phyloP scores from a whole-genome alignment of 2,888 invertebrate species.

The Zele albiditarsus region DNA sequence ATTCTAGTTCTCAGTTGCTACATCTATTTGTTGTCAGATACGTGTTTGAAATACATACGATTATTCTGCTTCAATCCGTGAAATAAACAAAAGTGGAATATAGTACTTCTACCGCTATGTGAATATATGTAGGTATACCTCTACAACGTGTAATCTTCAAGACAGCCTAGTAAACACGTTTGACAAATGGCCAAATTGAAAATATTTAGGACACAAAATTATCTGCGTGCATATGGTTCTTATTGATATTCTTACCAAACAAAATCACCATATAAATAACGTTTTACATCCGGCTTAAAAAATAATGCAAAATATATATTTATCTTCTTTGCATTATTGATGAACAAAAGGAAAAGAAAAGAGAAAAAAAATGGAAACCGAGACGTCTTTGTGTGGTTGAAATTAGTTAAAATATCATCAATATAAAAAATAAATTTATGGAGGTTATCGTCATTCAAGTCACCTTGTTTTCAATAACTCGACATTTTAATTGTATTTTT shows the following conservation, averaged over 20 bases:
- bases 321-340: not conserved
- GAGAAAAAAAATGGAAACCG: not conserved
- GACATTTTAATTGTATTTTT: slow-evolving; percentile 10
- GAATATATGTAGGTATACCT: not conserved
- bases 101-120: not conserved
- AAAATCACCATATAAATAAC: slow-evolving; percentile 22
- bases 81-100: not conserved
- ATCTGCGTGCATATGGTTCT: slow-evolving; percentile 4
- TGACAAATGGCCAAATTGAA: slow-evolving; percentile 14
- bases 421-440: not conserved
- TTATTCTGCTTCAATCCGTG: not conserved
- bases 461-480: slow-evolving; percentile 36
- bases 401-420: not conserved
- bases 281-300: slow-evolving; percentile 22
- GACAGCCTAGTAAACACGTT: slow-evolving; percentile 33
- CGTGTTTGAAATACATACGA: slow-evolving; percentile 14
- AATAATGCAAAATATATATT: not conserved
- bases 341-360: not conserved
- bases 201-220: slow-evolving; percentile 17
- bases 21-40: not conserved
- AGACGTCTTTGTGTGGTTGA: not conserved
- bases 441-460: slow-evolving; percentile 12
- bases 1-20: not conserved
- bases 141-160: slow-evolving; percentile 24
- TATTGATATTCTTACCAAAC: not conserved